Percentiles rank a stretch among this genome's conserved stretches.
Evolutionary conservation across 2,888 invertebrate genomes (phyloP).

Genomic region (Parnassius apollo): DNA sequence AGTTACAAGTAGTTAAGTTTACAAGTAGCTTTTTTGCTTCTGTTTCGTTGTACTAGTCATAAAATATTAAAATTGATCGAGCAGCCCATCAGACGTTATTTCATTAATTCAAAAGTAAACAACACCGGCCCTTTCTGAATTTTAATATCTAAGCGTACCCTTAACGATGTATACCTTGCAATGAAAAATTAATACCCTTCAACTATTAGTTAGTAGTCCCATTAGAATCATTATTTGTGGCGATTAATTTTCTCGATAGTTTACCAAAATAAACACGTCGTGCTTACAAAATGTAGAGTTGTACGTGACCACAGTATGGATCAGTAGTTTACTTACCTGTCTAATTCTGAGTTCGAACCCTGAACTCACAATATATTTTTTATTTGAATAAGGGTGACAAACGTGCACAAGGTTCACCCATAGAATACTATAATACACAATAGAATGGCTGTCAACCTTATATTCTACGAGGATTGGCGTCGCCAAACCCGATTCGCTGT

Average conservation of each 20-base stretch:
- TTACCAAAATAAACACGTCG: not conserved
- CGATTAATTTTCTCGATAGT: conserved; percentile 1
- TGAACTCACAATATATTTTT: too few species aligned
- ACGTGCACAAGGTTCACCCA: too few species aligned
- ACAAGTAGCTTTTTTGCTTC: not conserved
- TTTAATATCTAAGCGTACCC: conserved; percentile 46
- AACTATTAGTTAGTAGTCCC: not conserved
- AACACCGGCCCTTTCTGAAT: conserved; percentile 55
- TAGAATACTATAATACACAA: too few species aligned
- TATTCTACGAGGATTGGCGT: too few species aligned
- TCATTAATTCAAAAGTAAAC: conserved; percentile 70
- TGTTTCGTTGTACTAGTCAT: too few species aligned
- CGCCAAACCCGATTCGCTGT: too few species aligned
- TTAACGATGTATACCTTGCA: conserved; percentile 25
- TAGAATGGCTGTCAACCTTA: too few species aligned
- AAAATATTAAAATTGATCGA: conserved; percentile 36
- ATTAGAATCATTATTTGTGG: conserved; percentile 1
- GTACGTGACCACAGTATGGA: too few species aligned
- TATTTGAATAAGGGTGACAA: too few species aligned
- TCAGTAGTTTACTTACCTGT: too few species aligned
- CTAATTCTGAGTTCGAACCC: too few species aligned
- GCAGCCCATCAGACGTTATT: conserved; percentile 55
- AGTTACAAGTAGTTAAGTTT: not conserved
- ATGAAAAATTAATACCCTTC: conserved; percentile 20
- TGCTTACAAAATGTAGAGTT: too few species aligned